These are phyloP conservation scores for Craniophora ligustri DNA, from an alignment of 2,888 invertebrate genomes.

Conservation along the genomic window DNA sequence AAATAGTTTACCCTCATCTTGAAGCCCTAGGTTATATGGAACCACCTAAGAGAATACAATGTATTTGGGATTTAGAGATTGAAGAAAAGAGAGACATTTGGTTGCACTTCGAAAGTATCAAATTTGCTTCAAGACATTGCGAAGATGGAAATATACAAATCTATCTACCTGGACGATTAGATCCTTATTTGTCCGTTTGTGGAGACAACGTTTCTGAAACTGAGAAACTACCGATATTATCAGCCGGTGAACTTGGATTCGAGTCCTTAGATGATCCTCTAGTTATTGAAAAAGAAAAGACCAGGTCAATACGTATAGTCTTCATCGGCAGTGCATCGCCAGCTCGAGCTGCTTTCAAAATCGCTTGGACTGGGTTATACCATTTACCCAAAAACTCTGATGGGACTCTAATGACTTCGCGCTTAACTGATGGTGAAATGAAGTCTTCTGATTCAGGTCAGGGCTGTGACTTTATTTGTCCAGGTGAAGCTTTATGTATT, in stretches of 20 bases:
- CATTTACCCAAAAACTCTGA: conserved; percentile 95
- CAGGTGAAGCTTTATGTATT: conserved; percentile 95
- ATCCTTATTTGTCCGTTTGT: conserved; percentile 94
- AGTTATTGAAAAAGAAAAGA: conserved; percentile 89
- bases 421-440: conserved; percentile 90
- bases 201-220: conserved; percentile 95
- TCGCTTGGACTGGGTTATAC: conserved; percentile 96
- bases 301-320: conserved; percentile 91
- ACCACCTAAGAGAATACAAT: conserved; percentile 91
- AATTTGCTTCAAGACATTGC: conserved; percentile 95
- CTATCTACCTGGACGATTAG: conserved; percentile 91
- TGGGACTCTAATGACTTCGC: conserved; percentile 93
- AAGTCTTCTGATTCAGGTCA: conserved; percentile 74
- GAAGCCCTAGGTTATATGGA: conserved; percentile 92
- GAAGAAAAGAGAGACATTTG: conserved; percentile 95
- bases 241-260: conserved; percentile 93
- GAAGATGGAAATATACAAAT: conserved; percentile 96
- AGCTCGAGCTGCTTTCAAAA: conserved; percentile 94
- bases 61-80: conserved; percentile 94
- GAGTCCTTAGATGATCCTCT: conserved; percentile 88
- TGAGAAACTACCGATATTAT: conserved; percentile 93
- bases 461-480: conserved; percentile 96
- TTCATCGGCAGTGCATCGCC: conserved; percentile 93
- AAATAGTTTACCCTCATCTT: conserved; percentile 95
- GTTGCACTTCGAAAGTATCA: conserved; percentile 95